phyloP scores from a whole-genome alignment of 2,113 vertebrate species.

The Chloropsis cyanopogon region DNA sequence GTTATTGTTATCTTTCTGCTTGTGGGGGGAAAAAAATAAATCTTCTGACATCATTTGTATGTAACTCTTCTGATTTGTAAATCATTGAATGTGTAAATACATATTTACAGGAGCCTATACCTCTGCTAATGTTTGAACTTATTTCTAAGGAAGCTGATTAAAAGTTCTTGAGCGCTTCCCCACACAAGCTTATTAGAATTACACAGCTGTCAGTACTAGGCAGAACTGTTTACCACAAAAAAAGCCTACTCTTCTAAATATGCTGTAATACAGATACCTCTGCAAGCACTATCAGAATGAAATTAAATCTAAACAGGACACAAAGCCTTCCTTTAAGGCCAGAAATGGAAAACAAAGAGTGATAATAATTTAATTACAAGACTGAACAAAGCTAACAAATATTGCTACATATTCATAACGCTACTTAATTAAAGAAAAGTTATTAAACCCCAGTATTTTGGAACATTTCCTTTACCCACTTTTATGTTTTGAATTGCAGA shows the following conservation, averaged over 20 bases:
- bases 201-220: background rate
- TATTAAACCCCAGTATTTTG: background rate
- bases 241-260: background rate
- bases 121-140: background rate
- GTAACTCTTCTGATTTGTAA: background rate
- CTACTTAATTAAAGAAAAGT: background rate
- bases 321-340: background rate
- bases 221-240: background rate
- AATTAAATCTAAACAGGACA: background rate
- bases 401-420: background rate
- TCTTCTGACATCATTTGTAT: background rate
- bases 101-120: background rate
- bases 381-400: background rate
- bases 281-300: background rate
- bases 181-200: background rate
- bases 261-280: background rate
- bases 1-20: background rate
- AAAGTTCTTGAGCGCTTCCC: background rate
- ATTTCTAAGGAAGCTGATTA: background rate
- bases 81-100: background rate
- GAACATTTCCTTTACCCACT: background rate
- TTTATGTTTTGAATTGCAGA: background rate
- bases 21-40: fast-evolving
- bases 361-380: background rate
- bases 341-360: background rate